A percentile compares a stretch with the other conserved stretches of the same genome.
phyloP scores from a whole-genome alignment of 1,140 invertebrate species.

The Calephelis virginiensis region DNA sequence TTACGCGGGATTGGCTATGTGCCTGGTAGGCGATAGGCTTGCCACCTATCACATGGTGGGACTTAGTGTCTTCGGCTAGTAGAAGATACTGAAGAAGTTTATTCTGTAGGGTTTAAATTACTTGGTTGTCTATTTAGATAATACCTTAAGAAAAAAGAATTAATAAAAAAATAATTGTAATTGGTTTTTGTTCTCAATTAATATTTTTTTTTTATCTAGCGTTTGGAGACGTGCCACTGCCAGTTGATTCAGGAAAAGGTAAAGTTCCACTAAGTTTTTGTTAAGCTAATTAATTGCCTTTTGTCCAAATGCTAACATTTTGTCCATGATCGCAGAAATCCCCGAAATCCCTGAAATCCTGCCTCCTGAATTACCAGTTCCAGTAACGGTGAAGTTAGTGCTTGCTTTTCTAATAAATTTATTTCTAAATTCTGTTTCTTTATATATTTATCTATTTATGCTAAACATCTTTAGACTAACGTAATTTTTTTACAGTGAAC shows the following conservation, averaged over 20 bases:
- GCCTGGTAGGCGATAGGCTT: too few species aligned
- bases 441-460: neutral
- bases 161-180: too few species aligned
- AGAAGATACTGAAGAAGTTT: too few species aligned
- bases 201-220: slow-evolving; percentile 33
- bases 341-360: slow-evolving; percentile 61
- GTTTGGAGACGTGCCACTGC: slow-evolving; percentile 30
- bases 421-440: neutral
- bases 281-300: neutral
- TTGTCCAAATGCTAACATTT: slow-evolving; percentile 42
- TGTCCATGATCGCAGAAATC: slow-evolving; percentile 52
- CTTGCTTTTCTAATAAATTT: neutral
- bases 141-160: too few species aligned
- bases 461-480: neutral
- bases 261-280: neutral
- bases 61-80: too few species aligned
- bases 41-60: too few species aligned
- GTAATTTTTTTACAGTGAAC: neutral
- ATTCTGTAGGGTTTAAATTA: too few species aligned
- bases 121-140: too few species aligned
- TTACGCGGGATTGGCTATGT: too few species aligned
- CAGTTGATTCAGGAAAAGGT: slow-evolving; percentile 43
- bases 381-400: slow-evolving; percentile 53
- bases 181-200: too few species aligned
- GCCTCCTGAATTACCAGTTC: slow-evolving; percentile 44